Conservation (phyloP, 2,888 invertebrate genomes). For the Latrodectus elegans region DNA sequence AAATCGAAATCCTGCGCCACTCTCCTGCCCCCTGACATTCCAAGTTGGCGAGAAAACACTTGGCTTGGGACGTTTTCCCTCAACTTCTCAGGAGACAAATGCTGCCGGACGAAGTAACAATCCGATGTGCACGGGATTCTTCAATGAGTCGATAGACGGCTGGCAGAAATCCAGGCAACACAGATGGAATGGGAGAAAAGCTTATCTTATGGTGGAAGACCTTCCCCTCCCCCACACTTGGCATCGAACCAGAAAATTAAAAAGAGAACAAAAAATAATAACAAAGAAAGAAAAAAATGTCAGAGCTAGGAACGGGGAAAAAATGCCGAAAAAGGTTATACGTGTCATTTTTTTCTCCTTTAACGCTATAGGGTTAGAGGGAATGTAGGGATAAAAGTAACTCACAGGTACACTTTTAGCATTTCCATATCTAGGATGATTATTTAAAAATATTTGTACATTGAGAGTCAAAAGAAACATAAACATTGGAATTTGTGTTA, state of each 20-base stretch:
- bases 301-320: neutral
- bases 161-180: slow-evolving; percentile 58
- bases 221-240: slow-evolving; percentile 16
- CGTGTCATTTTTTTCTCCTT: neutral
- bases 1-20: no score
- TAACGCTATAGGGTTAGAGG: neutral
- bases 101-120: slow-evolving; percentile 17
- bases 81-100: neutral
- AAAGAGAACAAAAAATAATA: neutral
- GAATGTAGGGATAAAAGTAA: neutral
- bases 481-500: no score
- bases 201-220: neutral
- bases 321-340: slow-evolving; percentile 29
- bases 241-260: slow-evolving; percentile 58
- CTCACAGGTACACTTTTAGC: neutral
- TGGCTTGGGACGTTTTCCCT: neutral
- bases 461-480: no score
- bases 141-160: slow-evolving; percentile 43
- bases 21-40: neutral
- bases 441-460: neutral
- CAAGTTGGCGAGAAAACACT: neutral
- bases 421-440: neutral
- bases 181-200: neutral
- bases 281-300: slow-evolving; percentile 13
- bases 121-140: slow-evolving; percentile 3